Percentiles rank a stretch among this genome's conserved stretches.
Evolutionary conservation across 2,888 invertebrate species (phyloP).

Genomic region (Troides helena): DNA sequence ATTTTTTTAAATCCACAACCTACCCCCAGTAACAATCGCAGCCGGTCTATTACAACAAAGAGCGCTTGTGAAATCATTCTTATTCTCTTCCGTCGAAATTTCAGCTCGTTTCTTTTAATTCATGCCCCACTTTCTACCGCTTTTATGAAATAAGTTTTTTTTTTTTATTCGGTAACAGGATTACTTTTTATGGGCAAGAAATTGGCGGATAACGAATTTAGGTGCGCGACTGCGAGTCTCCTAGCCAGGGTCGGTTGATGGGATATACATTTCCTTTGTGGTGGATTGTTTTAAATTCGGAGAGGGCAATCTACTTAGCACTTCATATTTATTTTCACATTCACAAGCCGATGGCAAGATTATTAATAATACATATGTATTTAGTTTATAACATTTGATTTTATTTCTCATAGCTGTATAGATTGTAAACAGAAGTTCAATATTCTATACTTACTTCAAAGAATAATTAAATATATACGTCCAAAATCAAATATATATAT

Average conservation of each 20-base stretch:
- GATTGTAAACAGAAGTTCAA: no score
- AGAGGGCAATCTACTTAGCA: slow-evolving; percentile 33
- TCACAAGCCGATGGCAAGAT: no score
- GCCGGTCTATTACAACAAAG: slow-evolving; percentile 57
- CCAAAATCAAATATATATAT: no score
- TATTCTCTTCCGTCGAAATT: slow-evolving; percentile 38
- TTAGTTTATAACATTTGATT: no score
- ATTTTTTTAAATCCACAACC: slow-evolving; percentile 60
- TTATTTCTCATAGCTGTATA: no score
- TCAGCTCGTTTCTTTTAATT: slow-evolving; percentile 60
- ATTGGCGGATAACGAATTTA: slow-evolving; percentile 73
- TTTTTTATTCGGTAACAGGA: slow-evolving; percentile 58
- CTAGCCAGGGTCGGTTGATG: slow-evolving; percentile 36
- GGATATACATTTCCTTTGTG: slow-evolving; percentile 36
- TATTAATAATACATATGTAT: no score
- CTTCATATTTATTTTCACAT: slow-evolving; percentile 44
- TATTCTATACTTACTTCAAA: no score
- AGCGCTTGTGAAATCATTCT: slow-evolving; percentile 54
- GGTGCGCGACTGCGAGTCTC: slow-evolving; percentile 44
- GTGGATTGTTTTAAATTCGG: slow-evolving; percentile 44
- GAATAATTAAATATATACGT: no score
- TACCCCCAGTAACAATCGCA: slow-evolving; percentile 49
- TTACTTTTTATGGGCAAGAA: slow-evolving; percentile 73
- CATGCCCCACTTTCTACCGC: slow-evolving; percentile 49
- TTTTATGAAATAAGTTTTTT: slow-evolving; percentile 76